Evolutionary conservation across 2,797 vertebrate genomes (phyloP), one percentile per base, ranked within the genome.

Genomic region (Xiphorhynchus erythropygius): DNA sequence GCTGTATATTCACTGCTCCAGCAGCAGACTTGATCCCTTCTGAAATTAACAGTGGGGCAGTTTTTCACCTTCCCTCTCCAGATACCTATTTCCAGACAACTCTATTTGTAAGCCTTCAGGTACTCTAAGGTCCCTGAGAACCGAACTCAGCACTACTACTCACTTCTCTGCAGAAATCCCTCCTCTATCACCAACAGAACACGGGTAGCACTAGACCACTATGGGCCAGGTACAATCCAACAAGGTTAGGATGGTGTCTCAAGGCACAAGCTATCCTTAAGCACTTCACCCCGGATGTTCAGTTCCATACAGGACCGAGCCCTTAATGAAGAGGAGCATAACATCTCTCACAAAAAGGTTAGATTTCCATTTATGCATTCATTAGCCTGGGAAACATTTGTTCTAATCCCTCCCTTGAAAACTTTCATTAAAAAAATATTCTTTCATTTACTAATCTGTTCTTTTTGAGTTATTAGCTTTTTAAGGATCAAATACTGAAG

Each of bases 371-470:
- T 67, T 74, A 44, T 24, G 28, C 24, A 90, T 49, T 79, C 39
- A 23, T 60, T 35, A 30, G 49, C 83, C 85, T 74, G 49, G 56
- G 70, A 93, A 95, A 79, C 1, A 1, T 79, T 76, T 70, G 41
- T 33, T 79, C 30, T 82, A 95, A 94, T 88, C 41, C 55, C 62
- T 84, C 44, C 41, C 56, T 49, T 80, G 87, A 77, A 11, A 44
- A 70, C 63, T 74, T 91, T 18, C 53, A 60, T 30, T 32, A 2
- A 65, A 91, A 83, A 68, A 42, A 47, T 1, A 80, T 2, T 79
- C 32, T 84, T 94, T 89, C 42, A 74, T 62, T 91, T 87, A 68
- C 50, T 93, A 84, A 92, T 91, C 80, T 87, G 49, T 75, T 91
- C 37, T 95, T 94, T 70, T 33, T 21, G 57, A 88, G 37, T 89